These are phyloP conservation scores for Mustela lutreola DNA, from an alignment of 2,113 vertebrate genomes.

Conservation along the genomic window DNA sequence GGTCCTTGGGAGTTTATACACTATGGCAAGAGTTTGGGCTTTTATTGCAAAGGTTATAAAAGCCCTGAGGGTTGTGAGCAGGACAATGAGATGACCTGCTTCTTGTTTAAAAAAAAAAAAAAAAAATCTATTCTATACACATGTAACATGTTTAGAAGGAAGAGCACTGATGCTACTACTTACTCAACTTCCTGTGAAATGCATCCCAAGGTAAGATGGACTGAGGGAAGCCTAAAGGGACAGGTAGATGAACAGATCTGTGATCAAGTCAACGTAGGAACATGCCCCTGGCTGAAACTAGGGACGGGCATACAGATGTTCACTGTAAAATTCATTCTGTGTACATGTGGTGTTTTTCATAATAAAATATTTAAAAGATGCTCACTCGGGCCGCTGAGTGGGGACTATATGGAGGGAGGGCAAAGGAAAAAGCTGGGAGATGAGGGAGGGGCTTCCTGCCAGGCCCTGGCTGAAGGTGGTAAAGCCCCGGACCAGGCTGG, in stretches of 20 bases:
- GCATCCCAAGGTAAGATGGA: neutral
- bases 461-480: neutral
- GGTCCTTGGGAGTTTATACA: neutral
- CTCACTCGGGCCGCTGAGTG: neutral
- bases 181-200: neutral
- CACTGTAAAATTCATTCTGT: neutral
- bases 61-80: neutral
- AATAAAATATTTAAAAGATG: neutral
- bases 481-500: too few species aligned
- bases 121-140: neutral
- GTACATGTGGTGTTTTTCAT: neutral
- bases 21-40: neutral
- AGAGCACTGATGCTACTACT: neutral
- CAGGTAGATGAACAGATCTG: neutral
- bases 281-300: neutral
- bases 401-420: neutral
- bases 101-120: neutral
- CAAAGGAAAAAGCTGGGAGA: neutral
- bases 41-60: neutral
- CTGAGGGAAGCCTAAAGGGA: neutral
- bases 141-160: neutral
- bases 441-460: neutral
- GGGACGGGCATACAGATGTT: accelerated
- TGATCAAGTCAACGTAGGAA: neutral
- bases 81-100: neutral